These are phyloP conservation scores for Leptopilina myrica DNA, from an alignment of 2,888 invertebrate species.

Conservation along the genomic window DNA sequence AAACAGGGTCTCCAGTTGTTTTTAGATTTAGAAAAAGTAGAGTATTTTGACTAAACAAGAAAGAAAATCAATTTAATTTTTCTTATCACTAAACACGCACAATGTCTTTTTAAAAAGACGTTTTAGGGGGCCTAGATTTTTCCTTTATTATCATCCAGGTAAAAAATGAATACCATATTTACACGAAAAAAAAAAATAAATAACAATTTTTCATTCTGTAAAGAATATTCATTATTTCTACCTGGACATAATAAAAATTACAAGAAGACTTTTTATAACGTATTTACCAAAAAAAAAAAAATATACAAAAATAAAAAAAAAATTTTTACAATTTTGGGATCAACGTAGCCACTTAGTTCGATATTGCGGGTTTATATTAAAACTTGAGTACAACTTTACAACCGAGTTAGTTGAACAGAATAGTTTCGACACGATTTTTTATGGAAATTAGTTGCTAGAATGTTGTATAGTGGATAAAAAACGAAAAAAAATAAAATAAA, in stretches of 20 bases:
- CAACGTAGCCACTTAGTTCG: slow-evolving; percentile 32
- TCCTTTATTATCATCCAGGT: neutral
- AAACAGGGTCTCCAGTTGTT: slow-evolving; percentile 35
- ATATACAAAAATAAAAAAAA: neutral
- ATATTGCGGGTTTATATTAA: slow-evolving; percentile 37
- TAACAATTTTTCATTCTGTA: neutral
- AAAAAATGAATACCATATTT: neutral
- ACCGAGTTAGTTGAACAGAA: slow-evolving; percentile 33
- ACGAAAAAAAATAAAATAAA: too few relatives aligned
- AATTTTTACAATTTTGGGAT: slow-evolving; percentile 19
- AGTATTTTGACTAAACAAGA: neutral
- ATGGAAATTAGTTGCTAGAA: slow-evolving; percentile 39
- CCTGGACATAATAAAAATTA: slow-evolving; percentile 13
- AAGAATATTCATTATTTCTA: neutral
- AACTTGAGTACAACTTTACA: slow-evolving; percentile 33
- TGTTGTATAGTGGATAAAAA: slow-evolving; percentile 14
- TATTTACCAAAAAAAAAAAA: neutral
- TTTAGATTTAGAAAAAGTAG: slow-evolving; percentile 30
- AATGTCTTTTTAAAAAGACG: neutral
- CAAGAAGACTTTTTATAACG: slow-evolving; percentile 7
- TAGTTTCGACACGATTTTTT: slow-evolving; percentile 35
- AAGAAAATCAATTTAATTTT: neutral
- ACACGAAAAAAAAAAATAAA: neutral
- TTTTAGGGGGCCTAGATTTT: neutral
- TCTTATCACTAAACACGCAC: slow-evolving; percentile 13